phyloP scores from a whole-genome alignment of 2,888 invertebrate genomes.

The Dolichopus griseipennis region DNA sequence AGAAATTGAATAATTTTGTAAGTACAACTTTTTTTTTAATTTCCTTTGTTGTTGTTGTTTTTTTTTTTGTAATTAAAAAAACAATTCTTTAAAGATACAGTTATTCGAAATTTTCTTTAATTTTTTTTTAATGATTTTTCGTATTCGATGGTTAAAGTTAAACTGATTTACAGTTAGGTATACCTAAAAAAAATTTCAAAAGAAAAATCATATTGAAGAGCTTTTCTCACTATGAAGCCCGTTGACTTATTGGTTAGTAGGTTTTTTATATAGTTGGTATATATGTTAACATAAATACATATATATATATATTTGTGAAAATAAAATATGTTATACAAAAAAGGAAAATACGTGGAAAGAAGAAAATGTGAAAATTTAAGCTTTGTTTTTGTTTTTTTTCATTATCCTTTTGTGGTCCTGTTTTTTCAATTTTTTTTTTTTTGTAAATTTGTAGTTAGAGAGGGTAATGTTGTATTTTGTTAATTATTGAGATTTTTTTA shows the following conservation, averaged over 20 bases:
- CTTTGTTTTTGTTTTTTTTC: not conserved
- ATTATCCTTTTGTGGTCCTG: not conserved
- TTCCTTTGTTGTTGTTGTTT: too few relatives aligned
- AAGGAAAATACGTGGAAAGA: too few relatives aligned
- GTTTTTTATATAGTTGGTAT: not conserved
- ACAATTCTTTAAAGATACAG: not conserved
- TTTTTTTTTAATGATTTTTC: not conserved
- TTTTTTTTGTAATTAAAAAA: not conserved
- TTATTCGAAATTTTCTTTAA: not conserved
- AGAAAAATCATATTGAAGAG: not conserved
- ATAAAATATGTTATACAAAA: too few relatives aligned
- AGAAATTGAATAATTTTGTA: too few relatives aligned
- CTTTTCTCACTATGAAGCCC: slow-evolving; percentile 1
- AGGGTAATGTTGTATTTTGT: too few relatives aligned
- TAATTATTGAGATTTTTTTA: too few relatives aligned
- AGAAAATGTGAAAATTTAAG: not conserved
- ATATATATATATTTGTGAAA: not conserved
- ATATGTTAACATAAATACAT: not conserved
- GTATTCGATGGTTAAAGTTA: not conserved
- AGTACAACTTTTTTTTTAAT: too few relatives aligned
- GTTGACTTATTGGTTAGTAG: slow-evolving; percentile 6
- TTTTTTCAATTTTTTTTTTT: too few relatives aligned
- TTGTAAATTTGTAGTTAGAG: too few relatives aligned
- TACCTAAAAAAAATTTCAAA: not conserved
- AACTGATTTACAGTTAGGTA: not conserved